Evolutionary conservation across 2,113 vertebrate species (phyloP).

Genomic region (Odocoileus hemionus): DNA sequence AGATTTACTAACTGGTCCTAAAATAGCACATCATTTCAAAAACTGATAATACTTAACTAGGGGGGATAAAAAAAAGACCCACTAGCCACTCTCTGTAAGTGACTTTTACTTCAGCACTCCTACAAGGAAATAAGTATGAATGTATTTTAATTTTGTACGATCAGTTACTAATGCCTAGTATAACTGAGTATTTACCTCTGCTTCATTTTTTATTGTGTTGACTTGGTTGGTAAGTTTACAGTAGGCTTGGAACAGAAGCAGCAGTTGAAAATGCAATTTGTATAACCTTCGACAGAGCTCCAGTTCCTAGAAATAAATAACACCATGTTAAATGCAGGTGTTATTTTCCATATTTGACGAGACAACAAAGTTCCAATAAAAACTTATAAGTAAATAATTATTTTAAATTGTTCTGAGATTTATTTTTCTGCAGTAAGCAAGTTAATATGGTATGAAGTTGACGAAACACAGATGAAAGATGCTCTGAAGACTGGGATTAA

Average conservation of each 20-base stretch:
- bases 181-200: conserved; percentile 86
- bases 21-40: conserved; percentile 30
- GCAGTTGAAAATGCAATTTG: conserved; percentile 97
- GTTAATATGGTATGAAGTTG: conserved; percentile 71
- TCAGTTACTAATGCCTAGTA: background rate
- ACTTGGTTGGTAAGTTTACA: conserved; percentile 97
- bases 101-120: background rate
- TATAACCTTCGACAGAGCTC: conserved; percentile 96
- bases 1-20: background rate
- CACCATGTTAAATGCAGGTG: background rate
- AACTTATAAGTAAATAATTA: conserved; percentile 66
- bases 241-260: conserved; percentile 98
- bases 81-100: background rate
- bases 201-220: conserved; percentile 93
- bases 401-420: conserved; percentile 48
- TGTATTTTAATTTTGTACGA: background rate
- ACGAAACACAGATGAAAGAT: conserved; percentile 70
- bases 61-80: background rate
- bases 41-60: background rate
- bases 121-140: background rate
- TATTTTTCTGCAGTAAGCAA: conserved; percentile 75
- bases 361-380: conserved; percentile 54
- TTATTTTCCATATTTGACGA: background rate
- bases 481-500: conserved; percentile 63
- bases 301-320: conserved; percentile 86